These are phyloP conservation scores for Chelon auratus DNA, from an alignment of 2,797 vertebrate species.

Conservation along the genomic window DNA sequence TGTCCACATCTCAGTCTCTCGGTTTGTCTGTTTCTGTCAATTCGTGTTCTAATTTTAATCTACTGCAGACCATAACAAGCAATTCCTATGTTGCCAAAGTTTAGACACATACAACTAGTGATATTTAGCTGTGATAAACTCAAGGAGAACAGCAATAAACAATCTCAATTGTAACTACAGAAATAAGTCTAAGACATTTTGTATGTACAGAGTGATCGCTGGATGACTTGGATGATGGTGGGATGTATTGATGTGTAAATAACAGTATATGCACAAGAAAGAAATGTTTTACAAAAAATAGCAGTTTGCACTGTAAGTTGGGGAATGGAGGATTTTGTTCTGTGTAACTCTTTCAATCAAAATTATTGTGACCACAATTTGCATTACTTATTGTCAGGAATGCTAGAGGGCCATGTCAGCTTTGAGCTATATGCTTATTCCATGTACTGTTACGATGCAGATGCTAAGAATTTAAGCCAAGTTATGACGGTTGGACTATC, in stretches of 20 bases:
- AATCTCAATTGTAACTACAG: neutral
- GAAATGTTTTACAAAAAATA: neutral
- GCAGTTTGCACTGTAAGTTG: neutral
- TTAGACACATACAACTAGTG: neutral
- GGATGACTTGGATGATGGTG: neutral
- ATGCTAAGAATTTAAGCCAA: neutral
- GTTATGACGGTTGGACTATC: too few species aligned
- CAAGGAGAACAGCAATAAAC: neutral
- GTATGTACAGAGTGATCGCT: neutral
- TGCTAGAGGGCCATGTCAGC: neutral
- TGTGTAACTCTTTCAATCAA: neutral
- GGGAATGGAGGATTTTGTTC: neutral
- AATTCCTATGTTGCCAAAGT: neutral
- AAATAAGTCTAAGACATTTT: neutral
- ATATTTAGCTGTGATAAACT: neutral
- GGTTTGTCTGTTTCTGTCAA: neutral
- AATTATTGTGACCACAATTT: slow-evolving; percentile 1
- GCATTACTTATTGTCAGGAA: neutral
- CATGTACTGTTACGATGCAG: neutral
- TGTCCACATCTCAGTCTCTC: slow-evolving; percentile 29
- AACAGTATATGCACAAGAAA: neutral
- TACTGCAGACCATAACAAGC: neutral
- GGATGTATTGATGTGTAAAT: neutral
- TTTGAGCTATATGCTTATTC: neutral
- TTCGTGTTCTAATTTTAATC: slow-evolving; percentile 3